phyloP scores from a whole-genome alignment of 2,113 vertebrate species.

The Bagarius yarrelli region DNA sequence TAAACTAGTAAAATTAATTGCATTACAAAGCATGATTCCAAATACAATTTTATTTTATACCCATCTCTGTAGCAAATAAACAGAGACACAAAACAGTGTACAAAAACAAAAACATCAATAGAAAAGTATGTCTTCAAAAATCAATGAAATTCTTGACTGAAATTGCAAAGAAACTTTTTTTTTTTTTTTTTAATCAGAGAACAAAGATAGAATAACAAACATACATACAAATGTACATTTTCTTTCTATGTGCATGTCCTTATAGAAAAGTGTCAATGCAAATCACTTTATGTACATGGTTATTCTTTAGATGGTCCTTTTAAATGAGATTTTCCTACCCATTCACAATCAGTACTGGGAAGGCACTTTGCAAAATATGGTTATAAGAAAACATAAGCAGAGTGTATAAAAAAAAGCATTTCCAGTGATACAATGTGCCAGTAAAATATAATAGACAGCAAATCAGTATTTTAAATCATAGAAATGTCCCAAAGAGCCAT shows the following conservation, averaged over 20 bases:
- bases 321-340: slow-evolving; percentile 60
- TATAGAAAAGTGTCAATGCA: slow-evolving; percentile 75
- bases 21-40: slow-evolving; percentile 55
- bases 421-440: slow-evolving; percentile 51
- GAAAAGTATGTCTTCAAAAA: slow-evolving; percentile 80
- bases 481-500: neutral
- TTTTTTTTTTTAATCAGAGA: slow-evolving; percentile 60
- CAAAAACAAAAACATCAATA: slow-evolving; percentile 80
- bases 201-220: slow-evolving; percentile 73
- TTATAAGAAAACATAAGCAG: slow-evolving; percentile 67
- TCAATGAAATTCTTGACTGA: slow-evolving; percentile 69
- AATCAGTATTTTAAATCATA: slow-evolving; percentile 26
- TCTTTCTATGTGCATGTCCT: slow-evolving; percentile 61
- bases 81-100: slow-evolving; percentile 76
- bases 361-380: slow-evolving; percentile 81
- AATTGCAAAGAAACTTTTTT: slow-evolving; percentile 68
- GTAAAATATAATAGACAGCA: slow-evolving; percentile 14
- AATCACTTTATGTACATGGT: slow-evolving; percentile 66
- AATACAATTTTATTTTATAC: slow-evolving; percentile 73
- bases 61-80: slow-evolving; percentile 71
- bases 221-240: slow-evolving; percentile 70
- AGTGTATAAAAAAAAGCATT: slow-evolving; percentile 42
- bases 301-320: slow-evolving; percentile 60
- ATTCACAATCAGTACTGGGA: slow-evolving; percentile 79
- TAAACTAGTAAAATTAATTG: neutral